A percentile compares a stretch with the other conserved stretches of the same genome.
Conservation (phyloP, 2,797 vertebrate genomes). For the Emys orbicularis region DNA sequence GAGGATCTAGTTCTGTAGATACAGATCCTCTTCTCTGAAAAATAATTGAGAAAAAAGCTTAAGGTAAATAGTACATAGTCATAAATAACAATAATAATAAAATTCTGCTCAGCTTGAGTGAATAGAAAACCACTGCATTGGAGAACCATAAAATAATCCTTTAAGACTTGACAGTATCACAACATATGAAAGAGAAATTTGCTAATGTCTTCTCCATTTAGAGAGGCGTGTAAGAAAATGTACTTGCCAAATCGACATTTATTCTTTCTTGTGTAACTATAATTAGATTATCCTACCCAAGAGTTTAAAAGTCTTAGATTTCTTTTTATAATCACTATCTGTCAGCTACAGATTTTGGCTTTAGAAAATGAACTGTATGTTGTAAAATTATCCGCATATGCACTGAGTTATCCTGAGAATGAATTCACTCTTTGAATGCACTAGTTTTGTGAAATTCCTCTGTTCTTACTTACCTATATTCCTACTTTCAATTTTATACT, state of each 20-base stretch:
- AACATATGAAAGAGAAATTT: background rate
- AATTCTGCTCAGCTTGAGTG: background rate
- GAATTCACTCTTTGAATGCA: background rate
- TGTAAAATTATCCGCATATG: background rate
- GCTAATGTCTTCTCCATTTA: background rate
- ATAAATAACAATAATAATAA: background rate
- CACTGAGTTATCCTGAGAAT: background rate
- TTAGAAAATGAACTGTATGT: background rate
- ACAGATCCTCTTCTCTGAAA: background rate
- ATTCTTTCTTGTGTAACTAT: background rate
- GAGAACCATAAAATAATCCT: background rate
- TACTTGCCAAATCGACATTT: background rate
- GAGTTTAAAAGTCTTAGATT: constrained; percentile 12
- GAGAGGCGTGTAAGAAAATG: background rate
- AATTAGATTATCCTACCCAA: constrained; percentile 1
- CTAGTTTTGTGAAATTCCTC: background rate
- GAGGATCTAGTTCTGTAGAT: background rate
- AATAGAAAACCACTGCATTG: background rate
- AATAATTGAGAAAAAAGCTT: background rate
- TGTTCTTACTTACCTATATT: background rate
- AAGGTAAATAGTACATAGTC: background rate
- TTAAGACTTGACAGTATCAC: background rate
- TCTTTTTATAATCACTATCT: background rate
- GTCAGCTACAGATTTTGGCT: constrained; percentile 32
- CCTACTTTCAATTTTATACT: background rate